Conservation (phyloP, 2,888 invertebrate species). For the Agrotis clavis region DNA sequence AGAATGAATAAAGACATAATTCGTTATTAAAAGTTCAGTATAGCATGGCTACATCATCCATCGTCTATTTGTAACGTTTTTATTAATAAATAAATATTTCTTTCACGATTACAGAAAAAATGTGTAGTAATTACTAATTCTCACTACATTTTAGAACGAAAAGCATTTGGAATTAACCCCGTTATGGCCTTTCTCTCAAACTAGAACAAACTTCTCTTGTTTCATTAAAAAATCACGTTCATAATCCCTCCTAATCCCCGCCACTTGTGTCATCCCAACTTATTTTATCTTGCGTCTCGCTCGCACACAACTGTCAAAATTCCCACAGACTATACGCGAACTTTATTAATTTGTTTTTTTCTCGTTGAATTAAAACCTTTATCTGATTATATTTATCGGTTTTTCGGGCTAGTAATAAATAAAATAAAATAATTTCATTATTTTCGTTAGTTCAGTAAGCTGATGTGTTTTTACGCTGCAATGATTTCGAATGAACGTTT, state of each 20-base stretch:
- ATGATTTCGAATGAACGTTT: conserved; percentile 75
- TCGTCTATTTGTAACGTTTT: no score
- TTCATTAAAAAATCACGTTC: conserved; percentile 56
- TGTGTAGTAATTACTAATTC: no score
- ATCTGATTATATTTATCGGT: conserved; percentile 89
- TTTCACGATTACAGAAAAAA: no score
- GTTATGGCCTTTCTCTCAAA: neutral
- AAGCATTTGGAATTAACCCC: neutral
- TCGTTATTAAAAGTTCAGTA: no score
- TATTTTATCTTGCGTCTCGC: conserved; percentile 57
- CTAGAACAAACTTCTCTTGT: conserved; percentile 26
- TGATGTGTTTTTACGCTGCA: conserved; percentile 84
- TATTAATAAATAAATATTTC: no score
- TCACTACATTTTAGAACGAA: no score
- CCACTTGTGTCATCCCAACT: conserved; percentile 66
- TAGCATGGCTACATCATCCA: no score
- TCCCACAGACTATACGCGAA: conserved; percentile 79
- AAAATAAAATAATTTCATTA: conserved; percentile 81
- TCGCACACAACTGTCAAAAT: conserved; percentile 79
- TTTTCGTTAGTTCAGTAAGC: conserved; percentile 77
- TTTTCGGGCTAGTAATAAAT: conserved; percentile 65
- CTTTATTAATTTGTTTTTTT: conserved; percentile 76
- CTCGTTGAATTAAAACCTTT: conserved; percentile 85
- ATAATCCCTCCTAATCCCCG: conserved; percentile 52
- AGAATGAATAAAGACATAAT: no score